Evolutionary conservation across 2,113 vertebrate genomes (phyloP).

Genomic region (Capreolus pygargus): DNA sequence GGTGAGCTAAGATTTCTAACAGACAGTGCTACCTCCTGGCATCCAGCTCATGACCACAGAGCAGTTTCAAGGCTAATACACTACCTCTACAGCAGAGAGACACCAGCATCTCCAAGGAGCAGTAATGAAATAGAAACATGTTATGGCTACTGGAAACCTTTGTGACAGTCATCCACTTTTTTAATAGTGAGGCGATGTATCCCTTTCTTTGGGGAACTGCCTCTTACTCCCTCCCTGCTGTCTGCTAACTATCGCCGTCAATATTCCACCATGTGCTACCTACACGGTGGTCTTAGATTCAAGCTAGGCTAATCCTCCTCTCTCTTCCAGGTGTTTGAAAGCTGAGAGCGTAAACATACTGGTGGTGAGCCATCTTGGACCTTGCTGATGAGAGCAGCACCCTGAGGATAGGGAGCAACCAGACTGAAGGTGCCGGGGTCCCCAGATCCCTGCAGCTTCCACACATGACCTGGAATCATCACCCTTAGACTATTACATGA

Average conservation of each 20-base stretch:
- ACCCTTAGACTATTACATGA: neutral
- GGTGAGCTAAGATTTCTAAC: neutral
- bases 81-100: neutral
- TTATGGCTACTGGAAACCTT: neutral
- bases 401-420: neutral
- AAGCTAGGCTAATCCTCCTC: neutral
- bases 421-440: neutral
- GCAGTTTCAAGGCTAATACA: neutral
- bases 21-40: rapidly evolving
- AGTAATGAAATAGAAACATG: neutral
- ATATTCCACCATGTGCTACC: neutral
- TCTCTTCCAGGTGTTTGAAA: neutral
- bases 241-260: neutral
- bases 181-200: neutral
- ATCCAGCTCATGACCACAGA: no score
- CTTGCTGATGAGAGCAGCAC: neutral
- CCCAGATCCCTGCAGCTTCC: neutral
- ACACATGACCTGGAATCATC: neutral
- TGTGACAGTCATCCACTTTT: neutral
- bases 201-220: neutral
- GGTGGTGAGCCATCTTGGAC: neutral
- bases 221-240: neutral
- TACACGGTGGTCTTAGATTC: neutral
- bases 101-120: neutral
- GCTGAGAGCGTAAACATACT: neutral